A percentile compares a stretch with the other conserved stretches of the same genome.
Evolutionary conservation across 2,113 vertebrate species (phyloP).

Genomic region (Aldabrachelys gigantea): DNA sequence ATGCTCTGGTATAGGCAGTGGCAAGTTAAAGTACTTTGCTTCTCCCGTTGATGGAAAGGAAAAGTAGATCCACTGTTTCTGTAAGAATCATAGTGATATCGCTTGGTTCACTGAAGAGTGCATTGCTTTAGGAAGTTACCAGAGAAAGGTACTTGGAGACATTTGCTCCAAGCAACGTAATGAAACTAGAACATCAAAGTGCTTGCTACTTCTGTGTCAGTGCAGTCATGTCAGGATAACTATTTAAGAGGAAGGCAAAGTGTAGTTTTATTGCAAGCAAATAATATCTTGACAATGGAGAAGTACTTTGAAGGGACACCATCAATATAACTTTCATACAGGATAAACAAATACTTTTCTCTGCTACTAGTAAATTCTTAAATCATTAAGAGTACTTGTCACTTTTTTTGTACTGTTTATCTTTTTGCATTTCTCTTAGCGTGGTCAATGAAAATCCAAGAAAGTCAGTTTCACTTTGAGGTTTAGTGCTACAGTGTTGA

Average conservation of each 20-base stretch:
- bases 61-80: slow-evolving; percentile 1
- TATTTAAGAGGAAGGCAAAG: neutral
- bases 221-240: neutral
- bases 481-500: neutral
- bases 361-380: neutral
- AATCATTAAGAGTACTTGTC: neutral
- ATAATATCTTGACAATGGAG: neutral
- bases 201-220: neutral
- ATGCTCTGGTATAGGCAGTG: neutral
- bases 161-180: neutral
- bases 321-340: neutral
- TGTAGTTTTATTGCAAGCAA: slow-evolving; percentile 1
- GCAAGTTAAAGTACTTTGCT: neutral
- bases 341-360: neutral
- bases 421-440: neutral
- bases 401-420: neutral
- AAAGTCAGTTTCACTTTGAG: neutral
- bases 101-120: slow-evolving; percentile 6
- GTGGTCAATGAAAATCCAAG: neutral
- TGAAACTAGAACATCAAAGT: slow-evolving; percentile 25
- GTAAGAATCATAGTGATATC: neutral
- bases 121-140: slow-evolving; percentile 39
- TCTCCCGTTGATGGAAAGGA: slow-evolving; percentile 44
- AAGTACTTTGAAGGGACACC: neutral
- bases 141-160: slow-evolving; percentile 22